A percentile compares a stretch with the other conserved stretches of the same genome.
These are phyloP conservation scores for Kradibia gibbosae DNA, from an alignment of 1,140 invertebrate species.

Conservation along the genomic window DNA sequence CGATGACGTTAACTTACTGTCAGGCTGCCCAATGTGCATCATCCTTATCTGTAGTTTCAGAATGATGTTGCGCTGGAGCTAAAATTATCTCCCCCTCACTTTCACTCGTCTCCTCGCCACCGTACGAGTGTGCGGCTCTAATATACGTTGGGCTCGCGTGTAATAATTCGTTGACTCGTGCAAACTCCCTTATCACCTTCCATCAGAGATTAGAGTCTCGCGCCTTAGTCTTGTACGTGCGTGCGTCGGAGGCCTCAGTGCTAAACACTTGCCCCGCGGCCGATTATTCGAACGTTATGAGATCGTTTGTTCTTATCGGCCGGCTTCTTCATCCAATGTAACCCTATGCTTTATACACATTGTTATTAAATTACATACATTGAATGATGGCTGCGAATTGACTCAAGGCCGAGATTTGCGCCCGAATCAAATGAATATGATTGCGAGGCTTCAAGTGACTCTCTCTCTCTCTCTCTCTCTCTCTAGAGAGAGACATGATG, in stretches of 20 bases:
- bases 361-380: neutral
- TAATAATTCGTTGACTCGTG: constrained; percentile 14
- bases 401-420: neutral
- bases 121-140: neutral
- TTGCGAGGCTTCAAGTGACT: neutral
- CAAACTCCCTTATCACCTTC: constrained; percentile 35
- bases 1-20: neutral
- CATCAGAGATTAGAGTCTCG: constrained; percentile 42
- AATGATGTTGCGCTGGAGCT: constrained; percentile 20
- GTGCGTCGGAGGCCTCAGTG: neutral
- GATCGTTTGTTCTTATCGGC: neutral
- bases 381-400: constrained; percentile 1
- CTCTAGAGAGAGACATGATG: too few species aligned
- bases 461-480: too few species aligned
- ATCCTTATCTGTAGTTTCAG: constrained; percentile 42
- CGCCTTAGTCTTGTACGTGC: neutral
- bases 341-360: neutral
- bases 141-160: neutral
- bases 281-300: neutral
- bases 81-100: constrained; percentile 26
- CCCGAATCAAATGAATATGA: neutral
- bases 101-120: neutral
- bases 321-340: neutral
- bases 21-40: neutral
- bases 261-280: too few species aligned